Evolutionary conservation across 2,113 vertebrate genomes (phyloP), one percentile per base, ranked within the genome.

Genomic region (Hypocryptadius cinnamomeus): DNA sequence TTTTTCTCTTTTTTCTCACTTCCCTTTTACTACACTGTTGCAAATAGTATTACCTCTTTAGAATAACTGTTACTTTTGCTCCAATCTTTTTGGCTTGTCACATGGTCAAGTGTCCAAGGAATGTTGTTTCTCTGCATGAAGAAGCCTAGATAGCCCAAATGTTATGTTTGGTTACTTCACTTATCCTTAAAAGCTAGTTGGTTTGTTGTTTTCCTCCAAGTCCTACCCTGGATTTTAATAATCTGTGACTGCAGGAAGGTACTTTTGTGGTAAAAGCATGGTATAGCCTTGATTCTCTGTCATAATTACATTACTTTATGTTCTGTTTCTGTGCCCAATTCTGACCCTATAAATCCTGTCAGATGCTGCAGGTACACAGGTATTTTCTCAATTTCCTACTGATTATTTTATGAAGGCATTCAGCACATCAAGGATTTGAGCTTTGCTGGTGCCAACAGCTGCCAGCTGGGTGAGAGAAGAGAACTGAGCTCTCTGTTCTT

Each of bases 241-340:
- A n/a, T n/a, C 71, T 33, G 18, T 42, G 13, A 40, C 47, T 31
- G 12, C 33, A 76, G 53, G n/a, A 56, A 39, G 12, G 15, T 15
- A 23, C 15, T 66, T 61, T n/a, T 70, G 31, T 39, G 47, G 3
- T 27, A 33, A 42, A 79, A 54, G 15, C 7, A 16, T 6, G 78
- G 33, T 64, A 20, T 31, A 53, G 28, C 27, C 42, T 85, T 53
- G 25, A 68, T 51, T n/a, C 31, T 53, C 27, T 53, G 45, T 21
- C 54, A 33, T 19, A 74, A 27, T 73, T 35, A 33, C 2, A 1
- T 35, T 1, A 48, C 40, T 80, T 4, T 25, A n/a, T 1, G 1
- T 42, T 31, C 2, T 65, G 21, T 56, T 72, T 85, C 53, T 19
- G 19, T 27, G 40, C 63, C 54, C 73, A 50, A 54, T 50, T 73